Evolutionary conservation across 2,888 invertebrate genomes (phyloP).

Genomic region (Petrolisthes cinctipes): DNA sequence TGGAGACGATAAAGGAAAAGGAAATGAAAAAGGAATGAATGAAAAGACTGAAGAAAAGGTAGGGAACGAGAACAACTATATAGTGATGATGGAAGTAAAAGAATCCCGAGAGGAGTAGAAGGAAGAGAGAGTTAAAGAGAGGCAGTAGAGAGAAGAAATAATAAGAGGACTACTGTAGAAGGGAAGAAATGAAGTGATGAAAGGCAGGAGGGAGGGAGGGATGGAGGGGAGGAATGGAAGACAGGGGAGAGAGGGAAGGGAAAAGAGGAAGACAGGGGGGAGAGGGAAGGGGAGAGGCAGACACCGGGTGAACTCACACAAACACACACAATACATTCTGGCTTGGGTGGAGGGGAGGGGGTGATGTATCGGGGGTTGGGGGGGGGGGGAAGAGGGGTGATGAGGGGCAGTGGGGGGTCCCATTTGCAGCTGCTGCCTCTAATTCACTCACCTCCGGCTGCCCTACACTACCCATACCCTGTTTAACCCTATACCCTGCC

Average conservation of each 20-base stretch:
- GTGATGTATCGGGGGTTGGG: too few relatives aligned
- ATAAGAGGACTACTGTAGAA: too few relatives aligned
- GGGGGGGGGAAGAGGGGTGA: not conserved
- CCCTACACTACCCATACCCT: not conserved
- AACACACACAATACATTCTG: conserved; percentile 1
- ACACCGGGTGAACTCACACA: not conserved
- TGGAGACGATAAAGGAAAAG: too few relatives aligned
- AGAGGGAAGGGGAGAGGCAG: not conserved
- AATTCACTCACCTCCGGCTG: not conserved
- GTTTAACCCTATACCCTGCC: not conserved
- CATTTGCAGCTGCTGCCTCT: not conserved
- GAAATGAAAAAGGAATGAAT: too few relatives aligned
- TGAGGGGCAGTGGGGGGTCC: not conserved
- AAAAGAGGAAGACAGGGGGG: not conserved
- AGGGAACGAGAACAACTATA: too few relatives aligned
- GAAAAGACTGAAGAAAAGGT: too few relatives aligned
- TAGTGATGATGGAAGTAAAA: too few relatives aligned
- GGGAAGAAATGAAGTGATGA: not conserved
- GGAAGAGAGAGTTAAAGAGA: too few relatives aligned
- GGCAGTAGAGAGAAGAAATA: too few relatives aligned
- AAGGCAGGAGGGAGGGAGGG: not conserved
- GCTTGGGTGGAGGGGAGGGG: not conserved
- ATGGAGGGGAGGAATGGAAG: not conserved
- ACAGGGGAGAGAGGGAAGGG: not conserved
- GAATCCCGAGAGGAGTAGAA: too few relatives aligned